phyloP scores from a whole-genome alignment of 2,113 vertebrate species.

The Daubentonia madagascariensis region DNA sequence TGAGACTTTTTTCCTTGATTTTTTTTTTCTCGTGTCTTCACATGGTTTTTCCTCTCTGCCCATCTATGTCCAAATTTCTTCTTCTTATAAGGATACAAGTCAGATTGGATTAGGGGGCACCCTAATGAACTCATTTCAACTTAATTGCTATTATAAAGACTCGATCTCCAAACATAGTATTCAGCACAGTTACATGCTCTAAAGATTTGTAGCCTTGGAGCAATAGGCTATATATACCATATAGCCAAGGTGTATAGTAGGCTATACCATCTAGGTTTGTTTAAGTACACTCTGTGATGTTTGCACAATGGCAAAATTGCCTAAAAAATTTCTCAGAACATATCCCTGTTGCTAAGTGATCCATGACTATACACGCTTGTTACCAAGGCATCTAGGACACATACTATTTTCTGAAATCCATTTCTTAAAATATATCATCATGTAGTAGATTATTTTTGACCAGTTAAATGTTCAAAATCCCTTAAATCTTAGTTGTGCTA shows the following conservation, averaged over 20 bases:
- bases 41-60: background rate
- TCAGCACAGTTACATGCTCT: background rate
- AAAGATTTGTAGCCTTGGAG: background rate
- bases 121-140: background rate
- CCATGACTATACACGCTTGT: no score
- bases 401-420: background rate
- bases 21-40: background rate
- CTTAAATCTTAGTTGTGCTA: background rate
- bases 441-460: background rate
- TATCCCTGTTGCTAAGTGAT: background rate
- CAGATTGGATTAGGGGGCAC: background rate
- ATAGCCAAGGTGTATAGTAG: no score
- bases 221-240: no score
- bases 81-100: background rate
- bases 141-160: background rate
- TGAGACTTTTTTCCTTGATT: background rate
- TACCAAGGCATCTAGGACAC: background rate
- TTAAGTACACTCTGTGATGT: no score
- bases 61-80: background rate
- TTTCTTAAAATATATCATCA: background rate
- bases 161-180: no score
- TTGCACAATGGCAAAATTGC: no score
- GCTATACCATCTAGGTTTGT: no score
- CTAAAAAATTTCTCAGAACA: background rate
- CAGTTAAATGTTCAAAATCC: background rate